A percentile compares a stretch with the other conserved stretches of the same genome.
Evolutionary conservation across 1,140 invertebrate genomes (phyloP).

Genomic region (Pogonus chalceus): DNA sequence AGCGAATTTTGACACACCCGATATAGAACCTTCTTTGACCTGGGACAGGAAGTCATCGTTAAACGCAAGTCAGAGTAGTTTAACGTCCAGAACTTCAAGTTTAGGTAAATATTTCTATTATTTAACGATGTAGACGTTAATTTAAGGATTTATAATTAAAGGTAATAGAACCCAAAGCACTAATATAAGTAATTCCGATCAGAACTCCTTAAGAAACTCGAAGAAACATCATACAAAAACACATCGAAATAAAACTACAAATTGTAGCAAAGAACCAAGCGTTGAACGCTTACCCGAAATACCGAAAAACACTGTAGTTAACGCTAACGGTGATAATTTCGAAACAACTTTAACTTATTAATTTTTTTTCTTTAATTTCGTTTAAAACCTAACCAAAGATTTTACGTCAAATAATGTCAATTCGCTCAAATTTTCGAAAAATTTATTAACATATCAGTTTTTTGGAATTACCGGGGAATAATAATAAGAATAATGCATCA

Average conservation of each 20-base stretch:
- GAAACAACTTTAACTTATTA: slow-evolving; percentile 25
- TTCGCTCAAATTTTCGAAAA: too few relatives aligned
- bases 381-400: too few relatives aligned
- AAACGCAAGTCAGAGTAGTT: slow-evolving; percentile 30
- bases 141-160: too few relatives aligned
- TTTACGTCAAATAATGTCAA: too few relatives aligned
- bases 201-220: slow-evolving; percentile 14
- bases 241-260: slow-evolving; percentile 20
- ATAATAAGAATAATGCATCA: too few relatives aligned
- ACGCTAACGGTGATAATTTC: slow-evolving; percentile 27
- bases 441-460: too few relatives aligned
- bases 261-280: slow-evolving; percentile 24
- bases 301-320: slow-evolving; percentile 27
- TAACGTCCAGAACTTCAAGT: slow-evolving; percentile 29
- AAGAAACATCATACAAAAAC: slow-evolving; percentile 19
- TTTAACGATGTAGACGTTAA: too few relatives aligned
- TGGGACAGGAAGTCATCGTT: slow-evolving; percentile 25
- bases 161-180: slow-evolving; percentile 33
- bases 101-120: too few relatives aligned
- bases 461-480: too few relatives aligned
- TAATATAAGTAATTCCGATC: slow-evolving; percentile 24
- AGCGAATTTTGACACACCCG: slow-evolving; percentile 18
- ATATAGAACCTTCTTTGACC: slow-evolving; percentile 16
- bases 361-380: too few relatives aligned
- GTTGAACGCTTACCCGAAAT: slow-evolving; percentile 8